A percentile compares a stretch with the other conserved stretches of the same genome.
Evolutionary conservation across 2,797 vertebrate genomes (phyloP).

Genomic region (Eptatretus atami): DNA sequence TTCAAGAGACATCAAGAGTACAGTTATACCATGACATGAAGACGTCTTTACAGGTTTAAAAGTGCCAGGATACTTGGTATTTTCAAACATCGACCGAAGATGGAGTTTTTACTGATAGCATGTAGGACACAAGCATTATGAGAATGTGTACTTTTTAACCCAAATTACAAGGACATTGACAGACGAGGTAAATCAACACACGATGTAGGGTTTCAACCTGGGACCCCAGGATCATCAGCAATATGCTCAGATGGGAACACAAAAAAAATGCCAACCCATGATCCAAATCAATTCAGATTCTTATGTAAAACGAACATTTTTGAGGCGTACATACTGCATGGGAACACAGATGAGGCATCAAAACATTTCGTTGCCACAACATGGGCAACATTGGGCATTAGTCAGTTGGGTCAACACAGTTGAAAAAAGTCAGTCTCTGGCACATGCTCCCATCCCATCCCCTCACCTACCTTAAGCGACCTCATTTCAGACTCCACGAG

Average conservation of each 20-base stretch:
- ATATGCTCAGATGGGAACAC: background rate
- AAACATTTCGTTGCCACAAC: no score
- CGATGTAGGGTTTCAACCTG: background rate
- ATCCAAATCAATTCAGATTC: constrained; percentile 15
- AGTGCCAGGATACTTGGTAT: no score
- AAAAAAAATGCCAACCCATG: background rate
- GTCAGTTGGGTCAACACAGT: no score
- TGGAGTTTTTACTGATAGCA: background rate
- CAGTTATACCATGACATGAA: no score
- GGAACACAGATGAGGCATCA: no score
- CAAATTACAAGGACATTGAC: background rate
- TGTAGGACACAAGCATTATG: background rate
- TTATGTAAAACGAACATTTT: constrained; percentile 25
- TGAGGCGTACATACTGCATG: constrained; percentile 25
- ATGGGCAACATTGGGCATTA: no score
- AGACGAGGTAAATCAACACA: no score
- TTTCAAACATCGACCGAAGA: no score
- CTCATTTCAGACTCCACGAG: no score
- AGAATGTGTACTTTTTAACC: background rate
- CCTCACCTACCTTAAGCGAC: no score
- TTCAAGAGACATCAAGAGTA: constrained; percentile 5
- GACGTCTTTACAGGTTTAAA: background rate
- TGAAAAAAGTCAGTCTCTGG: no score
- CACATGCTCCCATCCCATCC: no score
- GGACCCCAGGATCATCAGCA: background rate